Evolutionary conservation across 2,888 invertebrate species (phyloP), one percentile per base, ranked within the genome.

Genomic region (Acheta domesticus): DNA sequence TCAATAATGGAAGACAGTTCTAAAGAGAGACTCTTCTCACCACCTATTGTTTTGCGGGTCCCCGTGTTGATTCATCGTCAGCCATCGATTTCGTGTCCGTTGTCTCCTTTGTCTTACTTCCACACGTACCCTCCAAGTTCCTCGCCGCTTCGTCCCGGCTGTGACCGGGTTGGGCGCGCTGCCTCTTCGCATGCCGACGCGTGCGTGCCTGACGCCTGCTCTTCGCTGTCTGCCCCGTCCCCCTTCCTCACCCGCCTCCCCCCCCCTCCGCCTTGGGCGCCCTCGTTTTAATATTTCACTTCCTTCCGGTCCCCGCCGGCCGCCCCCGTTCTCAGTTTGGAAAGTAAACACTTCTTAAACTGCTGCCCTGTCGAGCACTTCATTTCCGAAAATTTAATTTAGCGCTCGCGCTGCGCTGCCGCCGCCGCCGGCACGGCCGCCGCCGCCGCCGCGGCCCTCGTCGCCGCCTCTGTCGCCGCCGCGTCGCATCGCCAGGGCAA

Each of bases 381-480:
- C 62, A 62, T 62, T 62, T 62, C 62, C 62, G 62, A 62, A 62
- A 62, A 62, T 62, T 62, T 62, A 62, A 62, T 62, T 62, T 62
- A 62, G 62, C 5, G 62, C 62, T 62, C 16, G n/a, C 62, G 62
- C 16, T 62, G 3, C 14, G 62, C 14, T 16, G 62, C n/a, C 16
- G 62, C n/a, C 62, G 14, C 14, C 62, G 14, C 16, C 62, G n/a
- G 62, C 62, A 11, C n/a, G 62, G 14, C 14, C 62, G 23, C 23
- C 23, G 14, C n/a, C 16, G 62, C 16, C n/a, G 62, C n/a, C 62
- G 14, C 14, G 11, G 14, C 16, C 11, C 1, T 2, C 14, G 62
- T 3, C 62, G 62, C n/a, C 3, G 12, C 16, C 5, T 8, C n/a
- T 12, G 14, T 3, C 11, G 14, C 16, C 11, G 3, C 4, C 36